Base-by-base conservation (phyloP, 2,888 invertebrate species). In the Lasioglossum zephyrum region DNA sequence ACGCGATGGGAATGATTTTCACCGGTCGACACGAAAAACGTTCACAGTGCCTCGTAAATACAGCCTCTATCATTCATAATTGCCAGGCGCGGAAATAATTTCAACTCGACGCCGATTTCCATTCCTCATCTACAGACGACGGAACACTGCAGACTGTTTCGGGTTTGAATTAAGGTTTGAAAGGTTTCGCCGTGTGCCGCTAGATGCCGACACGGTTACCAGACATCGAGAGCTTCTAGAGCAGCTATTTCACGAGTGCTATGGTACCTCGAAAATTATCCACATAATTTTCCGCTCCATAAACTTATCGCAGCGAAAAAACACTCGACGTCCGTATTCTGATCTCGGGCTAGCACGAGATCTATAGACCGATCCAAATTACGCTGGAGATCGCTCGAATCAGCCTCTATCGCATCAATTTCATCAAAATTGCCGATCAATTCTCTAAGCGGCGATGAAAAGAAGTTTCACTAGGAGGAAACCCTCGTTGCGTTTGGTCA, bases 161-260 rank as follows among this genome's bases (percentile, higher is more conserved):
- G 11, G 31, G 22, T 79, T 88, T 79, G 79, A 82, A 87, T 85
- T 77, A 89, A 79, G 70, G 63, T 87, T 79, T 18, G 78, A 73
- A 78, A 84, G 89, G 93, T 93, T 93, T 88, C 60, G 70, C 49
- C 72, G 73, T 39, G 73, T 79, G 72, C 93, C 92, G 92, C 84
- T 92, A 93, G 93, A 93, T 93, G 93, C 87, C 93, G 89, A 73
- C 92, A 93, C 92, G 31, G 63, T 92, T 91, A 91, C 88, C 72
- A 77, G 83, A 39, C 39, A 44, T 77, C 66, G 77, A n/a, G 44
- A 75, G 36, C 60, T 47, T 60, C 36, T 82, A 36, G 44, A 13
- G 31, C 41, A 47, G 36, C 31, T 13, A n/a, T n/a, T 53, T 16
- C 22, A 53, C 44, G 36, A 41, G 22, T 75, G 31, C 79, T 53